These are phyloP conservation scores for Aeoliscus strigatus DNA, from an alignment of 2,797 vertebrate species.

Conservation along the genomic window DNA sequence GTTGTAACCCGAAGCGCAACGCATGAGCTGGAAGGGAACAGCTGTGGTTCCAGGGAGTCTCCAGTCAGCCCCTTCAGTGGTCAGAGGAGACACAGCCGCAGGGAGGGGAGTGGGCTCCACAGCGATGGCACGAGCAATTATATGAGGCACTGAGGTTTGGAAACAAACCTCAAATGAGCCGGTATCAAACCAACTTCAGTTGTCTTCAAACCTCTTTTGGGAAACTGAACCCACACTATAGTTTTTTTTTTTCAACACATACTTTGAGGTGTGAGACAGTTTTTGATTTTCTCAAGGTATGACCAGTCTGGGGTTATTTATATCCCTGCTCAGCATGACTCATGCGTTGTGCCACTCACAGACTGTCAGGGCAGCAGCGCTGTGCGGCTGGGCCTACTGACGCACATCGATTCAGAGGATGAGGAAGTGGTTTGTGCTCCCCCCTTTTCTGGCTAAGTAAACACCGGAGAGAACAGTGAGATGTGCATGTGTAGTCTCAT, in stretches of 20 bases:
- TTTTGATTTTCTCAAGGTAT: slow-evolving; percentile 38
- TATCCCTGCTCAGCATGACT: slow-evolving; percentile 39
- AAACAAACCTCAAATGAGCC: slow-evolving; percentile 37
- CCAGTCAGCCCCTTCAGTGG: slow-evolving; percentile 55
- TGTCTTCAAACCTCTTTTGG: slow-evolving; percentile 13
- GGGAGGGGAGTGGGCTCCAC: slow-evolving; percentile 7
- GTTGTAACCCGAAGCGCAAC: slow-evolving; percentile 69
- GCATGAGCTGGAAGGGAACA: slow-evolving; percentile 60
- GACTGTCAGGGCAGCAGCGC: slow-evolving; percentile 27
- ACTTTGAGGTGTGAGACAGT: slow-evolving; percentile 16
- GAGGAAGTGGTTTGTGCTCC: slow-evolving; percentile 63
- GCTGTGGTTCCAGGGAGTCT: slow-evolving; percentile 73
- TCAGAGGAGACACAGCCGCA: slow-evolving; percentile 52
- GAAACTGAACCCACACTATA: neutral
- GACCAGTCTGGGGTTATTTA: slow-evolving; percentile 54
- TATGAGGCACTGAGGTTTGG: slow-evolving; percentile 16
- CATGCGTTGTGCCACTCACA: slow-evolving; percentile 41
- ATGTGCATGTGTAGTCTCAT: slow-evolving; percentile 32
- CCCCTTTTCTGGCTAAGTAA: slow-evolving; percentile 53
- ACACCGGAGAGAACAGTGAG: slow-evolving; percentile 45
- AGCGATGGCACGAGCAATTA: slow-evolving; percentile 31
- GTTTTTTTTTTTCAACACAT: slow-evolving; percentile 2
- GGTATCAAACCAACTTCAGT: slow-evolving; percentile 25
- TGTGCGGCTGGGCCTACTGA: slow-evolving; percentile 36
- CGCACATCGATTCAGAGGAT: slow-evolving; percentile 48